Conservation (phyloP, 2,888 invertebrate species). For the Strigamia maritima region DNA sequence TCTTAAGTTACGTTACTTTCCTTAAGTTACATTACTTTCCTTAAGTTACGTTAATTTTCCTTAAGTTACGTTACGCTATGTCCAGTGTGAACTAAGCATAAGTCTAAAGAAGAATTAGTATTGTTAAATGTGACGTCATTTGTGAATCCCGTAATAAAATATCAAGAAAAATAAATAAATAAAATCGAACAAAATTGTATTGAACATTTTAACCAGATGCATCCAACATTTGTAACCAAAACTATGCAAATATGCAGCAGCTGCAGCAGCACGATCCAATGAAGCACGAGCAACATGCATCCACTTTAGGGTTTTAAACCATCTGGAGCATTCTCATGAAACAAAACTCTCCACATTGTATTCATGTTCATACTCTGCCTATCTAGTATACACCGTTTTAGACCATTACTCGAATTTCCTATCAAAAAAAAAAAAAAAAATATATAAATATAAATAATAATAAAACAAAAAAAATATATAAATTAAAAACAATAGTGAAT, state of each 20-base stretch:
- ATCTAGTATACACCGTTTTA: too few species aligned
- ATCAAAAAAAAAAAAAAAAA: too few species aligned
- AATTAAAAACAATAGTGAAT: not conserved
- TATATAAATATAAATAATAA: too few species aligned
- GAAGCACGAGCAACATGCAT: not conserved
- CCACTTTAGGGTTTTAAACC: not conserved
- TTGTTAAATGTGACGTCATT: not conserved
- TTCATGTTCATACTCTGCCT: not conserved
- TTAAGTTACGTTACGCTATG: too few species aligned
- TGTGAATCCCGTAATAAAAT: not conserved
- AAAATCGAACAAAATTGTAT: not conserved
- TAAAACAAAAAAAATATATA: too few species aligned
- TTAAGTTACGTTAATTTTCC: too few species aligned
- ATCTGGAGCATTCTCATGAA: slow-evolving; percentile 5
- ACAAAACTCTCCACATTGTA: not conserved
- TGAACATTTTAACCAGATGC: not conserved
- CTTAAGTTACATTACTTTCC: too few species aligned
- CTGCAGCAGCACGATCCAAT: slow-evolving; percentile 7
- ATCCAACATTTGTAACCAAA: not conserved
- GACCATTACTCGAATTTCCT: not conserved
- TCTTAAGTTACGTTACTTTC: too few species aligned
- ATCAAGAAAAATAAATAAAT: not conserved
- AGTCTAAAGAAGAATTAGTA: too few species aligned
- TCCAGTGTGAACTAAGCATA: too few species aligned
- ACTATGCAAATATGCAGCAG: slow-evolving; percentile 5